A percentile compares a stretch with the other conserved stretches of the same genome.
Evolutionary conservation across 2,113 vertebrate species (phyloP).

Genomic region (Pseudonaja textilis): DNA sequence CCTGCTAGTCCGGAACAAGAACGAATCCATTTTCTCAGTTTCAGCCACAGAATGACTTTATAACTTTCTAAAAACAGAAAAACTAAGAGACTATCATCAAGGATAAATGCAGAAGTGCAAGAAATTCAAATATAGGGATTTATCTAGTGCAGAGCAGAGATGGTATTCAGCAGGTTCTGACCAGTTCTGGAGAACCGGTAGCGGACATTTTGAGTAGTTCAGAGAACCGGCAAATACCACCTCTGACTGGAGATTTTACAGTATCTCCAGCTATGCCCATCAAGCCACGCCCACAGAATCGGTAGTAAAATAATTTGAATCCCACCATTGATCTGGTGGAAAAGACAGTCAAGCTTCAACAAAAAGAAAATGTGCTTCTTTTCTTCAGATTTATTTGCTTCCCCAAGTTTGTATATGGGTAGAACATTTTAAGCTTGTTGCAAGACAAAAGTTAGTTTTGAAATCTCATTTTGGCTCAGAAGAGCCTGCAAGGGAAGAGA

Average conservation of each 20-base stretch:
- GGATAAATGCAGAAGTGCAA: background rate
- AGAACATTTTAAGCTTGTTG: background rate
- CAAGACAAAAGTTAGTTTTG: background rate
- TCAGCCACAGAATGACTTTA: background rate
- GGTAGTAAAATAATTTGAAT: too few relatives aligned
- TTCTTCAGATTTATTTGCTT: background rate
- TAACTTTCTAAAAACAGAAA: background rate
- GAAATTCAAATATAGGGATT: background rate
- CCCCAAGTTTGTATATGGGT: background rate
- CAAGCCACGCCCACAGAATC: too few relatives aligned
- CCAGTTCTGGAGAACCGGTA: too few relatives aligned
- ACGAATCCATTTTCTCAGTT: background rate
- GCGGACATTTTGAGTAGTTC: too few relatives aligned
- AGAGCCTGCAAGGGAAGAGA: too few relatives aligned
- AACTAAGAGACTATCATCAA: background rate
- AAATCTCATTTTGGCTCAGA: background rate
- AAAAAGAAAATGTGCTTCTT: background rate
- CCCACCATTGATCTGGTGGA: background rate
- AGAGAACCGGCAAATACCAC: too few relatives aligned
- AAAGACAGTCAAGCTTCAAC: background rate
- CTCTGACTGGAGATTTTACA: too few relatives aligned
- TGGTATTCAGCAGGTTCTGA: too few relatives aligned
- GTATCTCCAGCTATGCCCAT: too few relatives aligned
- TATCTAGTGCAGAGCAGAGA: background rate
- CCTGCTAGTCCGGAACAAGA: too few relatives aligned